Evolutionary conservation across 2,888 invertebrate species (phyloP).

Genomic region (Lycophotia porphyrea): DNA sequence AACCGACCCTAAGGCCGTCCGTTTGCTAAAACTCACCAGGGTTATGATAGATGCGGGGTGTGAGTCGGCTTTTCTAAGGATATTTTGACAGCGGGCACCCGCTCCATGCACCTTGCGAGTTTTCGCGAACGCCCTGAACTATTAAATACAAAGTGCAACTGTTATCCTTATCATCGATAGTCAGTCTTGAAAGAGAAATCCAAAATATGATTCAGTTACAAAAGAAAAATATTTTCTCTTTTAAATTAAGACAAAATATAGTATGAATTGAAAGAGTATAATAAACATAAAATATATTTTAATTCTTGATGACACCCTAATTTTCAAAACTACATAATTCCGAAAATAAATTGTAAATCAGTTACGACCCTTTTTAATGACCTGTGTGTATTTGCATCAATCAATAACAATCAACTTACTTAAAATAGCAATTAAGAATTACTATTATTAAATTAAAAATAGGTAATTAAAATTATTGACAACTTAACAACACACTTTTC

Average conservation of each 20-base stretch:
- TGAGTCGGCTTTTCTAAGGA: background rate
- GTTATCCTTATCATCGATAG: background rate
- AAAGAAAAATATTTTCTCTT: too few relatives aligned
- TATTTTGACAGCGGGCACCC: background rate
- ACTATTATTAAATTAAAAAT: conserved; percentile 5
- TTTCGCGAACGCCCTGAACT: background rate
- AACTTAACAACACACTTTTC: background rate
- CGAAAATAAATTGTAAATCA: background rate
- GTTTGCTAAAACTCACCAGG: too few relatives aligned
- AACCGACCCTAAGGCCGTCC: too few relatives aligned
- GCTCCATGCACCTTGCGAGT: background rate
- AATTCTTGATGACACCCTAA: conserved; percentile 1
- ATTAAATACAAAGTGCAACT: background rate
- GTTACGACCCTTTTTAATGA: background rate
- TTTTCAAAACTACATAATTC: background rate
- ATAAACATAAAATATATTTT: background rate
- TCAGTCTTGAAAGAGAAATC: background rate
- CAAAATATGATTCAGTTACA: background rate
- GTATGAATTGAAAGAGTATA: background rate
- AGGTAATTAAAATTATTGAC: too few relatives aligned
- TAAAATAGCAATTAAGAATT: conserved; percentile 2
- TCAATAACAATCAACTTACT: background rate
- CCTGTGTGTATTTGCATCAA: background rate
- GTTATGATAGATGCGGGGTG: too few relatives aligned
- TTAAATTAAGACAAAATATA: too few relatives aligned